Evolutionary conservation across 2,113 vertebrate species (phyloP).

Genomic region (Myanophis thanlyinensis): DNA sequence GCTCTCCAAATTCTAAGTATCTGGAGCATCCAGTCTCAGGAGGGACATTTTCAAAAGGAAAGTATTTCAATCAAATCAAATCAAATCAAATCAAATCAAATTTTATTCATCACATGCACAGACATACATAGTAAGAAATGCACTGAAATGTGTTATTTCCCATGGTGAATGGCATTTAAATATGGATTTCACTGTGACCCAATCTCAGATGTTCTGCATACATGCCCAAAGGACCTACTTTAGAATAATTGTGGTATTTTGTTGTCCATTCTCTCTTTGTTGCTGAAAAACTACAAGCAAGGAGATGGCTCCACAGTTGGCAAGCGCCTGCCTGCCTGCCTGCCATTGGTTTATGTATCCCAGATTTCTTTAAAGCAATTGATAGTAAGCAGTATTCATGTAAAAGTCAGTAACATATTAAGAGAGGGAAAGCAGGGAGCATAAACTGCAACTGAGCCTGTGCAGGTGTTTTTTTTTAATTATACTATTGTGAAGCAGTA

Average conservation of each 20-base stretch:
- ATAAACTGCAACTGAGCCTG: background rate
- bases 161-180: background rate
- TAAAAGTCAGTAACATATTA: background rate
- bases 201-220: background rate
- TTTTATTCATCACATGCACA: too few species aligned
- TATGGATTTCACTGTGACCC: background rate
- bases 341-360: rapidly evolving
- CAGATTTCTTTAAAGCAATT: background rate
- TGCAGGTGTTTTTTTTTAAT: rapidly evolving
- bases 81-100: too few species aligned
- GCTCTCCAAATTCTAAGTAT: background rate
- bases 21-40: background rate
- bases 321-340: rapidly evolving
- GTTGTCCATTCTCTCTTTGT: background rate
- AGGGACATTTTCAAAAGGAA: background rate
- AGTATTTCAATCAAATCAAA: too few species aligned
- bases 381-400: background rate
- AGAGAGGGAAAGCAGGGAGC: background rate
- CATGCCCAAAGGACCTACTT: background rate
- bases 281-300: background rate
- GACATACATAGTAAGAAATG: too few species aligned
- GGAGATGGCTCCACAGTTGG: rapidly evolving
- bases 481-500: background rate
- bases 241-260: background rate
- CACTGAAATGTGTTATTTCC: too few species aligned